Base-by-base conservation (phyloP, 1,140 invertebrate genomes). In the Tetramorium alpestre region DNA sequence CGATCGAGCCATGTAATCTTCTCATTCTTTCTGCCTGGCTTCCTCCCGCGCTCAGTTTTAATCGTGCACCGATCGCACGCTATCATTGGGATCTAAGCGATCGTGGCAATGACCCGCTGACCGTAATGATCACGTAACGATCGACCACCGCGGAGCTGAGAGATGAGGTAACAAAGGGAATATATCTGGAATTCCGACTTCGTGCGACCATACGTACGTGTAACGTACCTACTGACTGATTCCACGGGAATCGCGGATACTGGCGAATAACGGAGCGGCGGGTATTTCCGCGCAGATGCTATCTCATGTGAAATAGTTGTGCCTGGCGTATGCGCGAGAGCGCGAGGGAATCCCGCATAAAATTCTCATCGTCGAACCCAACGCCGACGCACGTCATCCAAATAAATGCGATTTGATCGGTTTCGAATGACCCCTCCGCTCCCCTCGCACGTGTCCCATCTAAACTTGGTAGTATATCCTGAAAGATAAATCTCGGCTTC, bases 101-200 rank as follows among this genome's bases (percentile, higher is more conserved):
- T 91, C 90, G 87, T 91, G 90, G 90, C 90, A 91, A 91, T 91
- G 90, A 91, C 90, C 90, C 88, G 87, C 60, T 89, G 89, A 89
- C 89, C 90, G 90, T 91, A 91, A 91, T 89, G 89, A 91, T 91
- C 90, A 76, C 77, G 89, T 91, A 91, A 91, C 89, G 89, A 91
- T 89, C 90, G 90, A 84, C 89, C 89, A 87, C 89, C 89, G 70
- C 54, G 56, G 67, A 87, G 89, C 76, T 64, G 22, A 75, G 87
- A 84, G 85, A 91, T 86, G 90, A 91, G 90, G 87, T 91, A 91
- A 91, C 90, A 88, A 91, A 87, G 67, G 58, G 65, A 75, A 81
- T 75, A 90, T 90, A 89, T 90, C 89, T 81, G 87, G 89, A 86
- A 90, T 90, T 77, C 67, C 86, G 64, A 82, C 70, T 82, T 88